Evolutionary conservation across 2,113 vertebrate species (phyloP), one percentile per base, ranked within the genome.

Genomic region (Morone saxatilis): DNA sequence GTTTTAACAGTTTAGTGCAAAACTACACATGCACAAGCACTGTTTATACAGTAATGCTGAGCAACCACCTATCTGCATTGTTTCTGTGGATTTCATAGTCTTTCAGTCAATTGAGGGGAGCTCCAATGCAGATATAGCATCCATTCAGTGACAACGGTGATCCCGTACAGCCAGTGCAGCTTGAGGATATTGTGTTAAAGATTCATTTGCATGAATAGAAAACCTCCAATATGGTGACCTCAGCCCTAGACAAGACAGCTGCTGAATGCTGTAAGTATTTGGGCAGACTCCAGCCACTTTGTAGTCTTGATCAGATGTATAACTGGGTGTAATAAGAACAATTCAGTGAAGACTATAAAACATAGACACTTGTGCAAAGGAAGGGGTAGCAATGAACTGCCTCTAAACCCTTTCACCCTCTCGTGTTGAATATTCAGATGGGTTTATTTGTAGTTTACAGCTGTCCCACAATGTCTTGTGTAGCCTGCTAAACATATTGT

Each of bases 241-340:
- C 59, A 72, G 71, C 20, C 45, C 51, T 20, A 14, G 70, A 60
- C 63, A 73, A 19, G 38, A 51, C 82, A 56, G 70, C 74, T 85
- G 82, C 57, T 66, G 13, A 45, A 45, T 31, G 41, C 6, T 38
- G 20, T 63, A 54, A 88, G 53, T 43, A 43, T 67, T 45, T 62
- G 38, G 12, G 54, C 25, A 22, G 20, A 11, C 57, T 65, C 65
- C 50, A 74, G 43, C 48, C 62, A 56, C n/a, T 51, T 59, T 69
- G 69, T 56, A 38, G 25, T 76, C 54, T 65, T 51, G 17, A 40
- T 75, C 76, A 79, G 56, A 50, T 75, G 31, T 48, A 50, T 7
- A 14, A 10, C 38, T 25, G 41, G 22, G 13, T 40, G 5, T 63
- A 62, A 62, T 45, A 60, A 80, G 19, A 57, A 47, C 74, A 56